Evolutionary conservation across 1,140 invertebrate genomes (phyloP), one percentile per base, ranked within the genome.

Genomic region (Camponotus vicinus): DNA sequence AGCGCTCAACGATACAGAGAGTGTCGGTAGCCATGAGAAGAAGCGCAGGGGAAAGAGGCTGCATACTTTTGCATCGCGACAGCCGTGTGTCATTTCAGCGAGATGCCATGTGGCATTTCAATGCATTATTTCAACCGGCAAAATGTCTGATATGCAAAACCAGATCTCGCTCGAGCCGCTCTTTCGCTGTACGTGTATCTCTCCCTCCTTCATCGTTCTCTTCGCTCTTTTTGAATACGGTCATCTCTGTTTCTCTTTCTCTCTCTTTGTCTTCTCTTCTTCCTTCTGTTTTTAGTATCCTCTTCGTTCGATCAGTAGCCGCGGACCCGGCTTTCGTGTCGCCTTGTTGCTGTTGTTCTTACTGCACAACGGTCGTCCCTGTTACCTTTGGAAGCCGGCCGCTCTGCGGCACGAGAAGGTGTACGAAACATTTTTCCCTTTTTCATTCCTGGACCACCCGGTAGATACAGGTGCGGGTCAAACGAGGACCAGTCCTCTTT

Each of bases 81-180:
- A 93, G 89, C 91, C 92, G 93, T 94, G 93, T 94, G 94, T 94
- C 94, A 94, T 94, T 94, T 94, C 92, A 94, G 89, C 90, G 77
- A 86, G 91, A 92, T 92, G 92, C 91, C 92, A 92, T 92, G 92
- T 94, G 94, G 93, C 94, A 94, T 94, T 94, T 94, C 93, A 94
- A 94, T 94, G 93, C 93, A 93, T 94, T 94, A 94, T 94, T 94
- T 94, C 92, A 94, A 88, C 89, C 92, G 91, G 92, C 91, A 93
- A 94, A 92, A 93, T 94, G 92, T 89, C 92, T 89, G 92, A 94
- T 94, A 94, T 93, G 93, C 93, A 94, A 94, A 94, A 94, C 90
- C 87, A 91, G 90, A 90, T 90, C 89, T 82, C 78, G 63, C 42
- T 88, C 83, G 49, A 70, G 63, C 63, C 52, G 42, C 71, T 91